Evolutionary conservation across 1,140 invertebrate genomes (phyloP).

Genomic region (Dinothrombium tinctorium): DNA sequence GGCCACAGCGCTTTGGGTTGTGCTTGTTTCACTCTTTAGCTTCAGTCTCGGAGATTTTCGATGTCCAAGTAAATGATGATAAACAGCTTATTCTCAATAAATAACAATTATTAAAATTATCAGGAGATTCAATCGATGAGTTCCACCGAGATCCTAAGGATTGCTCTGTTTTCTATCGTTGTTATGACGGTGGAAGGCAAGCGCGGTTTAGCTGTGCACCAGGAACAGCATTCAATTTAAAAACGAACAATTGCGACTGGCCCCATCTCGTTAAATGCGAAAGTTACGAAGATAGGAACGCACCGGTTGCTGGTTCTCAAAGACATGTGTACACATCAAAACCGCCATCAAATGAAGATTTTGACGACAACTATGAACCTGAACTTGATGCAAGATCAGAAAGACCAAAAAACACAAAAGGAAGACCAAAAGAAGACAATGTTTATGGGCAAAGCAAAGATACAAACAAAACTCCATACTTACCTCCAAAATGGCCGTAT

Average conservation of each 20-base stretch:
- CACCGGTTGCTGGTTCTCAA: background rate
- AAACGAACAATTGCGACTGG: conserved; percentile 6
- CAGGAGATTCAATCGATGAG: conserved; percentile 1
- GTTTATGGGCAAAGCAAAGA: background rate
- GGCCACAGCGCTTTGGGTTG: too few relatives aligned
- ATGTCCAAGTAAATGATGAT: too few relatives aligned
- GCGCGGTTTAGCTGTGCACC: conserved; percentile 3
- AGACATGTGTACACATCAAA: background rate
- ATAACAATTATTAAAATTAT: too few relatives aligned
- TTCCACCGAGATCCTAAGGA: conserved; percentile 2
- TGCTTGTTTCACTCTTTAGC: too few relatives aligned
- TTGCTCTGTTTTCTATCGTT: conserved; percentile 4
- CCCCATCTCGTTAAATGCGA: background rate
- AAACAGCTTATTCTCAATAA: too few relatives aligned
- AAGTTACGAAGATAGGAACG: background rate
- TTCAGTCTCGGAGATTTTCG: too few relatives aligned
- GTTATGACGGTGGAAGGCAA: background rate
- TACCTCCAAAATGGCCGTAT: too few relatives aligned
- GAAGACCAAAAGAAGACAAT: background rate
- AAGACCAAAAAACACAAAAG: background rate
- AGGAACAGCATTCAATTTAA: conserved; percentile 4
- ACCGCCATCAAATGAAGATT: background rate
- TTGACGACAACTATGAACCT: background rate
- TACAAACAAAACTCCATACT: background rate
- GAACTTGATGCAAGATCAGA: background rate